These are phyloP conservation scores for Drosophila stalkeri DNA, from an alignment of 2,888 invertebrate species.

Conservation along the genomic window DNA sequence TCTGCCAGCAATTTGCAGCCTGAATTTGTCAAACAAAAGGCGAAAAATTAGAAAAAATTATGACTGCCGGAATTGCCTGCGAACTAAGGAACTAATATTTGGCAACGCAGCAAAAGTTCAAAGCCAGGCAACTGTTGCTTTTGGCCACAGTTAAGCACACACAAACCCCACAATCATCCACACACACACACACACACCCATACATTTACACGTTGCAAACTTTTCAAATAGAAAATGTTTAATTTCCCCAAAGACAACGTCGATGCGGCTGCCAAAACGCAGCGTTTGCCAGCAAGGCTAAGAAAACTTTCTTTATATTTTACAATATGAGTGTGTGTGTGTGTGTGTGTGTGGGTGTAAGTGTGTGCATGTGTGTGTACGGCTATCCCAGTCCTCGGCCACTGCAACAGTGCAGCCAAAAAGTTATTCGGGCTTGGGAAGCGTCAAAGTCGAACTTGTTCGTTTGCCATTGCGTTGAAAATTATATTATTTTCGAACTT, in stretches of 20 bases:
- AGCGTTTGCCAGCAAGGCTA: conserved; percentile 62
- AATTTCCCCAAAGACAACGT: conserved; percentile 81
- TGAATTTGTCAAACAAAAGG: conserved; percentile 62
- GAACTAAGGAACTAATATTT: conserved; percentile 48
- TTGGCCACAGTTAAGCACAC: conserved; percentile 25
- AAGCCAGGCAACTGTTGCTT: conserved; percentile 69
- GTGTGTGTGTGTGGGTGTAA: conserved; percentile 1
- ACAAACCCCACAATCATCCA: conserved; percentile 6
- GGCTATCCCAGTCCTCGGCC: conserved; percentile 28
- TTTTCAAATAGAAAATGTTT: conserved; percentile 82
- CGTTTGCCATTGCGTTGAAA: conserved; percentile 76
- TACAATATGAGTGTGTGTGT: conserved; percentile 42
- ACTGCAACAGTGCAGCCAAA: conserved; percentile 71
- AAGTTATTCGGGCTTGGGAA: conserved; percentile 54
- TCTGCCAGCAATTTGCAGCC: conserved; percentile 64
- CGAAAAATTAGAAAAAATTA: conserved; percentile 71
- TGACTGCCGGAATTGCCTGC: conserved; percentile 67
- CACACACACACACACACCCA: conserved; percentile 24
- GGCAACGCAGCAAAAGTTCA: conserved; percentile 53
- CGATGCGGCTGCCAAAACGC: conserved; percentile 67
- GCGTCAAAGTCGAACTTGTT: conserved; percentile 72
- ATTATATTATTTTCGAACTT: conserved; percentile 79
- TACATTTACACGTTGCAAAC: conserved; percentile 58
- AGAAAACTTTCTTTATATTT: conserved; percentile 70
- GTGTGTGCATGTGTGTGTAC: not conserved